These are phyloP conservation scores for Acyrthosiphon pisum DNA, from an alignment of 1,140 invertebrate species.

Conservation along the genomic window DNA sequence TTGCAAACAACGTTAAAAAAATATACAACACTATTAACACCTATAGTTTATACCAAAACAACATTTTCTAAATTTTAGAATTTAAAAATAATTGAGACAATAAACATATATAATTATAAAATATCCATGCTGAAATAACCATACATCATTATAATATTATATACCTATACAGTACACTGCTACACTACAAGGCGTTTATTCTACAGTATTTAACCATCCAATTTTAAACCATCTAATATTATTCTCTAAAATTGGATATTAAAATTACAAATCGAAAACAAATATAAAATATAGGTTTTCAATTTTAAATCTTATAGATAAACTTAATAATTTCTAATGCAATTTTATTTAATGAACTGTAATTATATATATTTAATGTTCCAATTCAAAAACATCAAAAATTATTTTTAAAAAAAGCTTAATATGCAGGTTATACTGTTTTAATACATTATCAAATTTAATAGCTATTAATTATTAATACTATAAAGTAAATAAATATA, in stretches of 20 bases:
- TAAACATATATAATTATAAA: not conserved
- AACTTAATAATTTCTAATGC: not conserved
- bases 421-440: not conserved
- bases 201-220: slow-evolving; percentile 40
- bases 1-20: not conserved
- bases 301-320: not conserved
- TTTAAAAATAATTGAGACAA: not conserved
- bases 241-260: slow-evolving; percentile 51
- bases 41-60: not conserved
- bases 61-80: not conserved
- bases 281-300: not conserved
- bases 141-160: not conserved
- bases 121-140: not conserved
- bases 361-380: not conserved
- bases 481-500: not conserved
- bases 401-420: not conserved
- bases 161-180: not conserved
- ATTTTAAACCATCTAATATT: slow-evolving; percentile 40
- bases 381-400: not conserved
- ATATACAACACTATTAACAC: not conserved
- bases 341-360: not conserved
- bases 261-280: not conserved
- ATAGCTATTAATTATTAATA: not conserved
- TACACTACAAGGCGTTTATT: not conserved
- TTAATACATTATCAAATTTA: not conserved